These are phyloP conservation scores for Spatulosminthurus flaviceps DNA, from an alignment of 2,888 invertebrate species.

Conservation along the genomic window DNA sequence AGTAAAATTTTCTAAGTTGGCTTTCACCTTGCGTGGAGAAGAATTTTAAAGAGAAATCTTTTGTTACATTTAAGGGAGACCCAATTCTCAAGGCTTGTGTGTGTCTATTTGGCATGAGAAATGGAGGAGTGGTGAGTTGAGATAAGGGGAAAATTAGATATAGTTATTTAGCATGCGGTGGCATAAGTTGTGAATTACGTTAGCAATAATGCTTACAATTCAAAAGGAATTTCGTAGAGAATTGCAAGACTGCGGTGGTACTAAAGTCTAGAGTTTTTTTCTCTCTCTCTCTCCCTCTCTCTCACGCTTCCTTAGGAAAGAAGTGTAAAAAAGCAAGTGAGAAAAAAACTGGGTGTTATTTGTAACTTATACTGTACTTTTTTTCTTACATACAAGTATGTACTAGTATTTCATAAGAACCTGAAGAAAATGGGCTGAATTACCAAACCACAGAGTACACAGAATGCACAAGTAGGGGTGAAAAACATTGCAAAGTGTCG, in stretches of 20 bases:
- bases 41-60: no score
- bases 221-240: not conserved
- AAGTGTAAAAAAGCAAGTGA: not conserved
- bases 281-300: no score
- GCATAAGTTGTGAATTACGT: constrained; percentile 8
- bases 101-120: not conserved
- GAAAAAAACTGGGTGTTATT: not conserved
- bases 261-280: no score
- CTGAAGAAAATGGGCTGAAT: constrained; percentile 20
- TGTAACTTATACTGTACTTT: not conserved
- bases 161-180: constrained; percentile 16
- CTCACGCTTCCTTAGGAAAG: no score
- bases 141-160: constrained; percentile 12
- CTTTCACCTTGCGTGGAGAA: no score
- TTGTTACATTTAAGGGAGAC: no score
- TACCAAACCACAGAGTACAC: not conserved
- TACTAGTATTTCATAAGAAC: not conserved
- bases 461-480: constrained; percentile 15
- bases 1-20: no score
- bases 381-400: not conserved
- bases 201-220: constrained; percentile 14
- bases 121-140: constrained; percentile 11
- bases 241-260: not conserved
- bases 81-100: no score
- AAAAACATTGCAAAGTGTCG: constrained; percentile 11